Conservation (phyloP, 2,113 vertebrate species). For the Dasypus novemcinctus region DNA sequence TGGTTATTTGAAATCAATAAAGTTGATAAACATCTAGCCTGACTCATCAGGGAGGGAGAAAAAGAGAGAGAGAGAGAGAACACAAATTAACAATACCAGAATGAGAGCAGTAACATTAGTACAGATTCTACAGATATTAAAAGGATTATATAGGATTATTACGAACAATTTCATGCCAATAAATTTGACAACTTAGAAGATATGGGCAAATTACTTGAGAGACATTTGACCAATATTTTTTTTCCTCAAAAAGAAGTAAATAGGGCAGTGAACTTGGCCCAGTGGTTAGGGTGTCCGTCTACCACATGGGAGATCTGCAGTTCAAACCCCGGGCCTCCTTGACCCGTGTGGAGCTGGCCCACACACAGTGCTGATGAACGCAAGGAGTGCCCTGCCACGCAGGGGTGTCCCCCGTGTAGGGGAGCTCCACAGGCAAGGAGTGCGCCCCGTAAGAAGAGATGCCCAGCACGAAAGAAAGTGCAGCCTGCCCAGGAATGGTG, state of each 20-base stretch:
- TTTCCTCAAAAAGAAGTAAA: not conserved
- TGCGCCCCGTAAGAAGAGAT: too few species aligned
- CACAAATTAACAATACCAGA: not conserved
- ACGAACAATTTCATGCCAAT: not conserved
- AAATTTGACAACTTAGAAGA: constrained; percentile 2
- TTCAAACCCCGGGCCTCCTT: too few species aligned
- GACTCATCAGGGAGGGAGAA: not conserved
- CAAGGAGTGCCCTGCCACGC: too few species aligned
- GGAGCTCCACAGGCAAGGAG: too few species aligned
- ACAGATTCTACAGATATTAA: not conserved
- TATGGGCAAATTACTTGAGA: not conserved
- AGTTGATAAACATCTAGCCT: not conserved
- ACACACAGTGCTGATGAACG: too few species aligned
- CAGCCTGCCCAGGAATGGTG: too few species aligned
- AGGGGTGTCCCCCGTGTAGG: too few species aligned
- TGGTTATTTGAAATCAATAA: not conserved
- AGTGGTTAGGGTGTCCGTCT: too few species aligned
- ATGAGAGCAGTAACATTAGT: not conserved
- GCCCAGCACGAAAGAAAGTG: too few species aligned
- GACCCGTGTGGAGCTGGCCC: too few species aligned
- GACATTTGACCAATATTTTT: not conserved
- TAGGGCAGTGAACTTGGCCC: too few species aligned
- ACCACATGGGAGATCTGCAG: too few species aligned
- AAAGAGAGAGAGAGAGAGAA: not conserved
- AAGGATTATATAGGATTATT: not conserved